Evolutionary conservation across 2,113 vertebrate species (phyloP).

Genomic region (Bostrychus sinensis): DNA sequence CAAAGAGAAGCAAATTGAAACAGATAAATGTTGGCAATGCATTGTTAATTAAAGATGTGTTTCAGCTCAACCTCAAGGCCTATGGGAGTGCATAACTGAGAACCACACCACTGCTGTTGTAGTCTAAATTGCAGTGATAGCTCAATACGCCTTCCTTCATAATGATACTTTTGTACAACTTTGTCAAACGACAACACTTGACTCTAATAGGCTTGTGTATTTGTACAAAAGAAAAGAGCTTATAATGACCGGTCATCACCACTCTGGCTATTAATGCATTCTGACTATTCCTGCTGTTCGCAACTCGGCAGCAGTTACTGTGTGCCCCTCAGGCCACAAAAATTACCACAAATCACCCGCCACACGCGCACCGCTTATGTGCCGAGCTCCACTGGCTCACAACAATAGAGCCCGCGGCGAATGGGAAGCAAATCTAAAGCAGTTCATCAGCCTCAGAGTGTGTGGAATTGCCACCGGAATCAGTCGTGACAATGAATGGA

Average conservation of each 20-base stretch:
- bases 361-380: neutral
- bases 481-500: constrained; percentile 1
- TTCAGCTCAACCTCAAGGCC: neutral
- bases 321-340: constrained; percentile 2
- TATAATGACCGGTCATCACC: constrained; percentile 11
- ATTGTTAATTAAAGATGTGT: constrained; percentile 4
- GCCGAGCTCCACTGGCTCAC: constrained; percentile 7
- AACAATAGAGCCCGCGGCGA: constrained; percentile 5
- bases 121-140: neutral
- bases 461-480: neutral
- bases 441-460: constrained; percentile 1
- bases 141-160: neutral
- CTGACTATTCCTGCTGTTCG: constrained; percentile 3
- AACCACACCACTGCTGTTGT: neutral
- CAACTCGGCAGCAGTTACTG: constrained; percentile 7
- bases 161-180: constrained; percentile 4
- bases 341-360: constrained; percentile 9
- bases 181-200: neutral
- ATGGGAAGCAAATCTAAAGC: constrained; percentile 3
- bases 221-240: constrained; percentile 1
- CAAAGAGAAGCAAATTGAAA: neutral
- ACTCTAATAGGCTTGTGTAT: neutral
- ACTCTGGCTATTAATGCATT: constrained; percentile 6
- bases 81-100: neutral
- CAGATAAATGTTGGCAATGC: neutral